Evolutionary conservation across 2,888 invertebrate species (phyloP).

Genomic region (Conops quadrifasciatus): DNA sequence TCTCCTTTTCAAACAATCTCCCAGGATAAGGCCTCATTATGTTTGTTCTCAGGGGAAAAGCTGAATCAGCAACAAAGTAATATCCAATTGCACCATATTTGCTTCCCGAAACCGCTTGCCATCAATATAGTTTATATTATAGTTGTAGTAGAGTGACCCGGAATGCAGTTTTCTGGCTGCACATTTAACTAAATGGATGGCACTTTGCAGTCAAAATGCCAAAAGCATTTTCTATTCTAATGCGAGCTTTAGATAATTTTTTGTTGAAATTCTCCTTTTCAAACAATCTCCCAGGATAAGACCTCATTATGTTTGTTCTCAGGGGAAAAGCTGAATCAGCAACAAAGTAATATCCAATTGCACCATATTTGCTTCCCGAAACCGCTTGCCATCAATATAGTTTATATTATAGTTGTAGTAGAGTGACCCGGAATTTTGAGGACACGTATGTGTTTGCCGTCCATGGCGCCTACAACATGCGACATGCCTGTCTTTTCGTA

Average conservation of each 20-base stretch:
- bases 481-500: neutral
- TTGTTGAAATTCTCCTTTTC: neutral
- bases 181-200: neutral
- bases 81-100: neutral
- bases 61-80: neutral
- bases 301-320: neutral
- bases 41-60: neutral
- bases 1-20: neutral
- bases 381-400: neutral
- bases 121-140: too few relatives aligned
- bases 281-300: neutral
- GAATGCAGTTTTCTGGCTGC: too few relatives aligned
- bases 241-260: neutral
- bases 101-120: neutral
- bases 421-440: constrained; percentile 22
- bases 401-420: constrained; percentile 20
- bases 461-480: constrained; percentile 15
- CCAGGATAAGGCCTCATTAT: constrained; percentile 13
- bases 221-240: constrained; percentile 7
- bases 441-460: constrained; percentile 34
- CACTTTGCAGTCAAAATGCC: neutral
- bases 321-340: neutral
- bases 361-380: neutral
- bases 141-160: too few relatives aligned
- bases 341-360: neutral